These are phyloP conservation scores for Dyspetes luteomarginatus DNA, from an alignment of 2,888 invertebrate species.

Conservation along the genomic window DNA sequence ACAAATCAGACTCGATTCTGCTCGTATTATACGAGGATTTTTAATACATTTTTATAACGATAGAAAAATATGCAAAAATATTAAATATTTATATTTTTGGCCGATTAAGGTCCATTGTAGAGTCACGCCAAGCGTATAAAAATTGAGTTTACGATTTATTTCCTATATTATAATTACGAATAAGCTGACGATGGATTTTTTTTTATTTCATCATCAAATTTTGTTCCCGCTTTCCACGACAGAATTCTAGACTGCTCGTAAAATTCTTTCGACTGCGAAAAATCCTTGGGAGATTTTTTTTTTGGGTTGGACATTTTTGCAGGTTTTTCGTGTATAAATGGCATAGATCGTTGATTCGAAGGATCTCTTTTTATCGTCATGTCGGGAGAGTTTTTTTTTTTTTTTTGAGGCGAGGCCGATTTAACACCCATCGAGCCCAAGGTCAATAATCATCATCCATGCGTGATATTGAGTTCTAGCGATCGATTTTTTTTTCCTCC, in stretches of 20 bases:
- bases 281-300: slow-evolving; percentile 12
- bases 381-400: neutral
- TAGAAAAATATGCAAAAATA: neutral
- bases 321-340: neutral
- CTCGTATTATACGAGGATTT: neutral
- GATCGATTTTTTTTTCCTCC: neutral
- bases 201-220: neutral
- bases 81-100: neutral
- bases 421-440: slow-evolving; percentile 18
- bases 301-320: neutral
- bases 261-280: neutral
- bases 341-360: neutral
- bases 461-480: slow-evolving; percentile 24
- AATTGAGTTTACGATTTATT: neutral
- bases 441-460: slow-evolving; percentile 30
- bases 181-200: neutral
- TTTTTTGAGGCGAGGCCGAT: neutral
- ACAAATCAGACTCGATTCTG: slow-evolving; percentile 26
- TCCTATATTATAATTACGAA: neutral
- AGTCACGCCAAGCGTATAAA: neutral
- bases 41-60: slow-evolving; percentile 22
- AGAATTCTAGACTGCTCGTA: neutral
- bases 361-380: slow-evolving; percentile 24
- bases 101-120: neutral
- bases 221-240: neutral